Evolutionary conservation across 1,140 invertebrate genomes (phyloP), one percentile per base, ranked within the genome.

Genomic region (Neodiprion fabricii): DNA sequence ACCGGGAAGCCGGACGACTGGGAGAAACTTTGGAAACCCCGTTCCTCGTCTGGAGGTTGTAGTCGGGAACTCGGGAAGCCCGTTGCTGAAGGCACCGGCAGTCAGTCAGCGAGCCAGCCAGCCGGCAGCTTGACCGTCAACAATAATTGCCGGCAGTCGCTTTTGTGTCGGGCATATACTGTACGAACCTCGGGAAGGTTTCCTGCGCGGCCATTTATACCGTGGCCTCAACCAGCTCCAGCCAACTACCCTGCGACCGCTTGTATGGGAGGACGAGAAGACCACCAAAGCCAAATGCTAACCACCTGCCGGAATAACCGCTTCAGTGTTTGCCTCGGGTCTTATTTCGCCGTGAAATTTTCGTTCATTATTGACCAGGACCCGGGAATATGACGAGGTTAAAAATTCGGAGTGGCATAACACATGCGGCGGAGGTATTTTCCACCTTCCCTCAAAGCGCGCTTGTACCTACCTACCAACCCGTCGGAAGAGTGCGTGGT

Each of bases 371-470:
- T 21, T 21, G 17, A 21, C 17, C 17, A 21, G 17, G 17, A 21
- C 17, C 17, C 17, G 17, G 17, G 17, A 21, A 21, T 21, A 21
- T 21, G 17, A 21, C 17, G 17, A 21, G 17, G 17, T 21, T 21
- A 21, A 21, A 21, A 21, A 21, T 21, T 21, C 17, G 17, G 17
- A 21, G 17, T 21, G 17, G 17, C 17, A 21, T 21, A 21, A 21
- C 17, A 21, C 17, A 28, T 67, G 73, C 71, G 70, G 47, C 73
- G 50, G 73, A 78, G 77, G 77, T 80, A 80, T 78, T 76, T 76
- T 73, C 75, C 75, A 75, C 74, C 78, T 78, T 70, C 67, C 74
- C 76, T 74, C 75, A 75, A 77, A 77, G 80, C 80, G 80, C 79
- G 73, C 65, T 66, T 73, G 72, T 48, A 74, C 68, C 10, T 21